phyloP scores from a whole-genome alignment of 35 echinoderm and acorn worm genomes.

The Apostichopus japonicus region DNA sequence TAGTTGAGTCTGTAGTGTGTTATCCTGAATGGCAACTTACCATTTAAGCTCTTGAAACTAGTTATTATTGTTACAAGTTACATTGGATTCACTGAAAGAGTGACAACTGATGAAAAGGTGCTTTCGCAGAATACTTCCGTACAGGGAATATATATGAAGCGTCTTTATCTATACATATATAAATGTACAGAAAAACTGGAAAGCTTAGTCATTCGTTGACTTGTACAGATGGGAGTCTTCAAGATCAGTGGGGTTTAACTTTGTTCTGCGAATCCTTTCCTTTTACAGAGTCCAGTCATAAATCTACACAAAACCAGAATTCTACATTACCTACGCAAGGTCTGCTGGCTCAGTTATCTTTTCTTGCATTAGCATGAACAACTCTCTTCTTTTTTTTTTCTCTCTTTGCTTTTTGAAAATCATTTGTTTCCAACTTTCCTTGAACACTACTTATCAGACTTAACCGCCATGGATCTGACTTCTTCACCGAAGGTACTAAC shows the following conservation, averaged over 20 bases:
- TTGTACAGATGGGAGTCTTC: too few relatives aligned
- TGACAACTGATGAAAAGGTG: too few relatives aligned
- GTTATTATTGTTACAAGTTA: too few relatives aligned
- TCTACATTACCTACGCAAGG: constrained; percentile 42
- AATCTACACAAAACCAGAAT: constrained; percentile 46
- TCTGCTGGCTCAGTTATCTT: constrained; percentile 8
- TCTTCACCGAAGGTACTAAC: constrained; percentile 7
- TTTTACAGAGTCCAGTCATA: constrained; percentile 33
- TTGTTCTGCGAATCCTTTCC: not conserved
- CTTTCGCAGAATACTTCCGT: too few relatives aligned
- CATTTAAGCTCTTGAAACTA: too few relatives aligned
- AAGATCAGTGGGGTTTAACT: not conserved
- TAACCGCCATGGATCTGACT: not conserved
- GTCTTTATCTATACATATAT: too few relatives aligned
- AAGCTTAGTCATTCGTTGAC: too few relatives aligned
- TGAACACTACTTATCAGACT: not conserved
- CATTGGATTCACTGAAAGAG: too few relatives aligned
- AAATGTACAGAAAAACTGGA: too few relatives aligned
- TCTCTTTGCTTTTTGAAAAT: not conserved
- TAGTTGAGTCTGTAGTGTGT: too few relatives aligned
- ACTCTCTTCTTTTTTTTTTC: not conserved
- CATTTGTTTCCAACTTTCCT: not conserved
- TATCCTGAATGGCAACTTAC: too few relatives aligned
- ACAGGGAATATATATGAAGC: too few relatives aligned
- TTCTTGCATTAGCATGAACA: constrained; percentile 37